These are phyloP conservation scores for Drosophila nigrodunni DNA, from an alignment of 1,140 invertebrate species.

Conservation along the genomic window DNA sequence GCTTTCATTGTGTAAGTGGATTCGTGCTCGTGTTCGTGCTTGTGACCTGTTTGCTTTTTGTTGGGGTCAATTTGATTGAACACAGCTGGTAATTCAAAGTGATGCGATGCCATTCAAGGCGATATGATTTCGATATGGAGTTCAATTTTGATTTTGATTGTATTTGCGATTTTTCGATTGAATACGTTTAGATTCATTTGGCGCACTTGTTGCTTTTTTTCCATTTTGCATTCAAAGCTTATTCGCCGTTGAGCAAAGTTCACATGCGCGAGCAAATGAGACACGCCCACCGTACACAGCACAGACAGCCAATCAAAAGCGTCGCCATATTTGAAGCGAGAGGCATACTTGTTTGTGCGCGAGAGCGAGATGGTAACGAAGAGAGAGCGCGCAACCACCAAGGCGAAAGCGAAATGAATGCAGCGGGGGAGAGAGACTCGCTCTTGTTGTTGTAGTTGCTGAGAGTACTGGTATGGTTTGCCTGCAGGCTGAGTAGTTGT, in stretches of 20 bases:
- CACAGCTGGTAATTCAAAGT: conserved; percentile 59
- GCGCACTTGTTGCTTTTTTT: conserved; percentile 71
- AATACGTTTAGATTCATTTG: conserved; percentile 33
- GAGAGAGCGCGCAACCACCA: conserved; percentile 56
- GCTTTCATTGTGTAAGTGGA: conserved; percentile 20
- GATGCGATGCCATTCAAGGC: conserved; percentile 29
- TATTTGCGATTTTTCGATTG: conserved; percentile 7
- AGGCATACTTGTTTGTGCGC: conserved; percentile 31
- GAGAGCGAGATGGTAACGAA: conserved; percentile 11
- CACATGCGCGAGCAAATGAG: conserved; percentile 25
- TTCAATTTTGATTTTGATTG: conserved; percentile 46
- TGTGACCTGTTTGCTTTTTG: conserved; percentile 28
- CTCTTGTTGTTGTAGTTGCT: conserved; percentile 33
- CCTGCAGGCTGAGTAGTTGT: conserved; percentile 40
- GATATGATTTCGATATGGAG: conserved; percentile 28
- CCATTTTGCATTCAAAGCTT: conserved; percentile 24
- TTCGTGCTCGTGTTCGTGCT: background rate
- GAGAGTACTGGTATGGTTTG: conserved; percentile 20
- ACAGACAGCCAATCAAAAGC: conserved; percentile 55
- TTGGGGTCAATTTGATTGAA: conserved; percentile 55
- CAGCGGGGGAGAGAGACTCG: conserved; percentile 54
- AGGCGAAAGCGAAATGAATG: conserved; percentile 46
- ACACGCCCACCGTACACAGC: conserved; percentile 38
- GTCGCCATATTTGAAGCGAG: conserved; percentile 78
- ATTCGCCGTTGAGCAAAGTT: conserved; percentile 33